Evolutionary conservation across 2,888 invertebrate genomes (phyloP).

Genomic region (Netelia virgata): DNA sequence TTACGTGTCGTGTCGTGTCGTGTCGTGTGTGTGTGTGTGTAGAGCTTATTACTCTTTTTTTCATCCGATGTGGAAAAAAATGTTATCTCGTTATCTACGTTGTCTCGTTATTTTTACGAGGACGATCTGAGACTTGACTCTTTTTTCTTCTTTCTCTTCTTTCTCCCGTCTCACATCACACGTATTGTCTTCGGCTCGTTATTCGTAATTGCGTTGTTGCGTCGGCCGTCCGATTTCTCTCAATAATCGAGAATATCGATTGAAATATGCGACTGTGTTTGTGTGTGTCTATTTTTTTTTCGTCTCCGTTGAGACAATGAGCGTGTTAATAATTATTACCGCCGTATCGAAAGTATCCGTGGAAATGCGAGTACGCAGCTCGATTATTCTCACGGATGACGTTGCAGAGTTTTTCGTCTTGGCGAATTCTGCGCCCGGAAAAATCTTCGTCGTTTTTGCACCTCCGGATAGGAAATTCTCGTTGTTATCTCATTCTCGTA

Average conservation of each 20-base stretch:
- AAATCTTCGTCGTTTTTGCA: not conserved
- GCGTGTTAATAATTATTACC: constrained; percentile 14
- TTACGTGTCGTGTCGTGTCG: not conserved
- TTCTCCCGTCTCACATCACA: constrained; percentile 33
- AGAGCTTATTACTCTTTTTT: not conserved
- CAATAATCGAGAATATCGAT: constrained; percentile 54
- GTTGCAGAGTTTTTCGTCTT: not conserved
- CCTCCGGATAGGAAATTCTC: not conserved
- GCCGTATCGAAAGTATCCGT: not conserved
- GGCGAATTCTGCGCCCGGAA: not conserved
- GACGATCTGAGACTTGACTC: not conserved
- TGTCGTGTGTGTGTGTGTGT: not conserved
- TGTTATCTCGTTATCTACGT: not conserved
- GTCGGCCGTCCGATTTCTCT: constrained; percentile 40
- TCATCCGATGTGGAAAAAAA: not conserved
- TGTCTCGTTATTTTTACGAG: not conserved
- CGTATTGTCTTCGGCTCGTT: constrained; percentile 64
- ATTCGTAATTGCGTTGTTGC: constrained; percentile 45
- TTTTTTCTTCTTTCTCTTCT: constrained; percentile 19
- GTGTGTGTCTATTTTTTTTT: constrained; percentile 26
- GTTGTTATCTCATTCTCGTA: constrained; percentile 25
- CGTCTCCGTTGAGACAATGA: constrained; percentile 22
- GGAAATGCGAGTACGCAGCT: not conserved
- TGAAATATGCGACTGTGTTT: constrained; percentile 49
- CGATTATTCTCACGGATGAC: too few species aligned